These are phyloP conservation scores for Oxyura jamaicensis DNA, from an alignment of 2,113 vertebrate genomes.

Conservation along the genomic window DNA sequence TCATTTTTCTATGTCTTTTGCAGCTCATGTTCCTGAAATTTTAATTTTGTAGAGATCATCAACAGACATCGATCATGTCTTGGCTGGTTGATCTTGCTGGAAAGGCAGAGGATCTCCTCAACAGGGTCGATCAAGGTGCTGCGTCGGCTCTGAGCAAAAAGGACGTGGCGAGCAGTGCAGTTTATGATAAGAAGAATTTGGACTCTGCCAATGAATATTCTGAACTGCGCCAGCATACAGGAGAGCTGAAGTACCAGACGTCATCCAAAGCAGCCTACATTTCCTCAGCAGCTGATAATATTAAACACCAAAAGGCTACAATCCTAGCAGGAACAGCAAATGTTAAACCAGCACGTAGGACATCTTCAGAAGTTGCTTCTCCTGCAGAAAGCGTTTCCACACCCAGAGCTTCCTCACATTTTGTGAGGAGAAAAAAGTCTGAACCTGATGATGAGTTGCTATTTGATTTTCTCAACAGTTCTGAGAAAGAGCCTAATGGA, in stretches of 20 bases:
- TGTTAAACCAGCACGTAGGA: conserved; percentile 67
- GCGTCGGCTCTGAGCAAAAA: conserved; percentile 88
- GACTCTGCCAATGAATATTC: conserved; percentile 61
- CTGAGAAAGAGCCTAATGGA: conserved; percentile 84
- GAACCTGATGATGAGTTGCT: conserved; percentile 95
- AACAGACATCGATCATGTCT: conserved; percentile 83
- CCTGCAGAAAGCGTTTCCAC: conserved; percentile 52
- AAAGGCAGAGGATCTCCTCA: conserved; percentile 94
- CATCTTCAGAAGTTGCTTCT: conserved; percentile 38
- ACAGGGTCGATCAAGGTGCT: conserved; percentile 95
- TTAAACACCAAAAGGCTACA: conserved; percentile 86
- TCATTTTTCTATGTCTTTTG: conserved; percentile 3
- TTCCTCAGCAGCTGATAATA: conserved; percentile 89
- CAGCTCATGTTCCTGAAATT: conserved; percentile 19
- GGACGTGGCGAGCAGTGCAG: conserved; percentile 42
- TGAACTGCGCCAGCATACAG: conserved; percentile 43
- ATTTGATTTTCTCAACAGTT: conserved; percentile 98
- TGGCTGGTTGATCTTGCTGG: conserved; percentile 94
- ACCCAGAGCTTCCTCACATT: conserved; percentile 83
- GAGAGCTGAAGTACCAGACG: conserved; percentile 68
- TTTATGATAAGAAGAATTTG: conserved; percentile 60
- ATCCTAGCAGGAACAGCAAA: conserved; percentile 85
- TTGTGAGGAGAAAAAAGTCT: conserved; percentile 90
- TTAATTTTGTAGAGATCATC: background rate
- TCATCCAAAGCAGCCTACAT: conserved; percentile 79